These are phyloP conservation scores for Hiodon tergisus DNA, from an alignment of 2,113 vertebrate genomes.

Conservation along the genomic window DNA sequence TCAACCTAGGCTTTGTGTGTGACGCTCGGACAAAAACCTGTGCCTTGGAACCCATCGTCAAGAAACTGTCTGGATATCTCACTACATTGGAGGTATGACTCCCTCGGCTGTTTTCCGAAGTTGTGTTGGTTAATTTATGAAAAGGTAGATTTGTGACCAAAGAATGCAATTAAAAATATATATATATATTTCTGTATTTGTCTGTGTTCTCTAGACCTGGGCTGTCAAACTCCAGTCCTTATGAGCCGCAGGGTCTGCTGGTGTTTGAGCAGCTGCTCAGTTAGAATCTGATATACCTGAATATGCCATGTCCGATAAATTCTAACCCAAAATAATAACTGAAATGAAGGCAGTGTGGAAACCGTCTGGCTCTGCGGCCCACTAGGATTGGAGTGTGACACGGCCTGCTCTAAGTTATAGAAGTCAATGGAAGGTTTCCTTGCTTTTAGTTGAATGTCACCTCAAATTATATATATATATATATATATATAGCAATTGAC, in stretches of 20 bases:
- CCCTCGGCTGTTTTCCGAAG: not conserved
- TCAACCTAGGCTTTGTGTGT: conserved; percentile 93
- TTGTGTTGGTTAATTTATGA: not conserved
- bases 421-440: not conserved
- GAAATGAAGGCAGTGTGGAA: too few species aligned
- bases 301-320: too few species aligned
- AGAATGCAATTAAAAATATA: not conserved
- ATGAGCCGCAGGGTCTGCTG: too few species aligned
- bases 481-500: too few species aligned
- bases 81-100: conserved; percentile 86
- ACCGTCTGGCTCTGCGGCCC: too few species aligned
- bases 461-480: conserved; percentile 8
- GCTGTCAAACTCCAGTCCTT: too few species aligned
- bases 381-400: not conserved
- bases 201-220: too few species aligned
- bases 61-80: conserved; percentile 93
- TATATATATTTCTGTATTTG: not conserved
- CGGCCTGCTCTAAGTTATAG: not conserved
- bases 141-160: not conserved
- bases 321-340: too few species aligned
- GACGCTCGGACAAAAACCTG: conserved; percentile 89
- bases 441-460: not conserved
- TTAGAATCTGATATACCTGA: too few species aligned
- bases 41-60: conserved; percentile 90
- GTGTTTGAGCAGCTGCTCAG: too few species aligned